Conservation (phyloP, 2,797 vertebrate species). For the Acomys russatus region DNA sequence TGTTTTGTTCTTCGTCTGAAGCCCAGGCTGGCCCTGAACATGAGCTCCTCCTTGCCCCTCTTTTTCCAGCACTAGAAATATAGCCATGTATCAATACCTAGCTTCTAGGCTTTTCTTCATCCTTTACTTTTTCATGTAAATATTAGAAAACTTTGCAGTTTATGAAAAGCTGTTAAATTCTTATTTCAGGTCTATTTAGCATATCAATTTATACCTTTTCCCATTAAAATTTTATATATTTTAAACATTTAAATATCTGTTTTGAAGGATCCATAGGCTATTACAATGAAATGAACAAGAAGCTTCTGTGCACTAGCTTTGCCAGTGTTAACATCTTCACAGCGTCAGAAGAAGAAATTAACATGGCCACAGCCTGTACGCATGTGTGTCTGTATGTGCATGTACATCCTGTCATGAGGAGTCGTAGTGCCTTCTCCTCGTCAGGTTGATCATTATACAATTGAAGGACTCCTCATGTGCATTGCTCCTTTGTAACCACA, state of each 20-base stretch:
- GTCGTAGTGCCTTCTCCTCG: background rate
- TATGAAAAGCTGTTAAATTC: constrained; percentile 44
- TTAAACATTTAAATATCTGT: background rate
- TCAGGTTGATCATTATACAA: background rate
- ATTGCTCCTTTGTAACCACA: background rate
- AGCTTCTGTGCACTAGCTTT: background rate
- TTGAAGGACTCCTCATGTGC: background rate
- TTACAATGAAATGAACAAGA: background rate
- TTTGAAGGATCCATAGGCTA: background rate
- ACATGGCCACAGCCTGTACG: background rate
- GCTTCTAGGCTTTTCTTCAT: constrained; percentile 20
- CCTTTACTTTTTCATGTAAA: constrained; percentile 24
- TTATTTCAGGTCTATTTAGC: constrained; percentile 41
- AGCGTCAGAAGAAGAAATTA: background rate
- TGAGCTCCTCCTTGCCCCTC: background rate
- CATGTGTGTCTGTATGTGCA: background rate
- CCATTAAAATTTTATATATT: background rate
- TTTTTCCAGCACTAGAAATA: background rate
- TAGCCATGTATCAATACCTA: background rate
- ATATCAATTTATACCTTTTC: constrained; percentile 33
- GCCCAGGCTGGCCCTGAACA: background rate
- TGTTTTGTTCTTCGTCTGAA: background rate
- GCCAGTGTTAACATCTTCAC: background rate
- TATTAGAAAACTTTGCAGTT: constrained; percentile 48
- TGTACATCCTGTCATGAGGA: background rate